These are phyloP conservation scores for Ophion obscuratus DNA, from an alignment of 2,888 invertebrate genomes.

Conservation along the genomic window DNA sequence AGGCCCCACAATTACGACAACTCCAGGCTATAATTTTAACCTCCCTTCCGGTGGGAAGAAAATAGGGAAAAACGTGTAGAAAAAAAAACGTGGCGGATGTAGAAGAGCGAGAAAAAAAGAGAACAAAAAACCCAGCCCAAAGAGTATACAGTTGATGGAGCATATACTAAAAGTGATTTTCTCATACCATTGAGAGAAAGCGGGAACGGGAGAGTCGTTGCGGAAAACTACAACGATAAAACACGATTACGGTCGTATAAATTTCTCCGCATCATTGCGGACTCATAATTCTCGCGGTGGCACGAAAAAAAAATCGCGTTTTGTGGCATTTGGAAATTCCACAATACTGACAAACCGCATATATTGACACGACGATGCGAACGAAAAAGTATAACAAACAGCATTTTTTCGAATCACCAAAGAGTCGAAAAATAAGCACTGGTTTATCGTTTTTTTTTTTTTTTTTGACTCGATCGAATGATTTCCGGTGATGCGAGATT, in stretches of 20 bases:
- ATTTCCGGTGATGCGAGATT: no score
- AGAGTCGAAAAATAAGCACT: no score
- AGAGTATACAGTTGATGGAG: slow-evolving; percentile 39
- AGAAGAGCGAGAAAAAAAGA: not conserved
- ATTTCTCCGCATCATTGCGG: slow-evolving; percentile 18
- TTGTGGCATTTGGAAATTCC: not conserved
- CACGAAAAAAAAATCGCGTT: slow-evolving; percentile 15
- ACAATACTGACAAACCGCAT: slow-evolving; percentile 9
- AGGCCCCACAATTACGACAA: slow-evolving; percentile 75
- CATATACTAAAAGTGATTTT: slow-evolving; percentile 26
- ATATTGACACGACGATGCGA: slow-evolving; percentile 9
- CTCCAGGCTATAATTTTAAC: slow-evolving; percentile 74
- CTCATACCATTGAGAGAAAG: slow-evolving; percentile 25
- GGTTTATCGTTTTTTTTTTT: no score
- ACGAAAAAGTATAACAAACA: not conserved
- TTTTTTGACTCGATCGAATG: no score
- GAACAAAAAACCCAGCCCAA: slow-evolving; percentile 49
- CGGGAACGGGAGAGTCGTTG: slow-evolving; percentile 7
- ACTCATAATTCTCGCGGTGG: slow-evolving; percentile 3
- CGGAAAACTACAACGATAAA: slow-evolving; percentile 17
- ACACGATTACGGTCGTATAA: slow-evolving; percentile 23
- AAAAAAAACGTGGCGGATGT: not conserved
- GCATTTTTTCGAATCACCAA: not conserved
- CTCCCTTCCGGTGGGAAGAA: not conserved
- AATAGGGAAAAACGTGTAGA: not conserved